Conservation (phyloP, 53 echinoderm and acorn worm species). For the Apostichopus leukothele region DNA sequence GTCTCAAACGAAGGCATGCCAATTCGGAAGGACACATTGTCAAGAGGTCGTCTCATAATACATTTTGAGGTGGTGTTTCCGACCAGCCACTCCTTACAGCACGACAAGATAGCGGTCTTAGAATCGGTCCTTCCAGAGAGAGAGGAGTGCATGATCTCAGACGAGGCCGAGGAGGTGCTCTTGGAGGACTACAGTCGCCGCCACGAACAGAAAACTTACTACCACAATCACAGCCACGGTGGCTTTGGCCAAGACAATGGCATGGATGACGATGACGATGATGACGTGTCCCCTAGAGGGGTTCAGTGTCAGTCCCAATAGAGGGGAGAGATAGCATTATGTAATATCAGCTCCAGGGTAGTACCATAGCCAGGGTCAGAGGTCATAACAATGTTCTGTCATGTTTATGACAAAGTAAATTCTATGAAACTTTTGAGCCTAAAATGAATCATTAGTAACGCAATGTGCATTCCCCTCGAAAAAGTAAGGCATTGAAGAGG, state of each 20-base stretch:
- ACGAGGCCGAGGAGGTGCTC: conserved; percentile 75
- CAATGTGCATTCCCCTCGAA: too few relatives aligned
- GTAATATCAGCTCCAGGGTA: background rate
- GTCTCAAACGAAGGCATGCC: conserved; percentile 90
- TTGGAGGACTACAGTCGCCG: conserved; percentile 61
- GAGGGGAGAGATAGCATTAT: background rate
- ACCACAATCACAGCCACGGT: conserved; percentile 33
- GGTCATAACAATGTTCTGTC: background rate
- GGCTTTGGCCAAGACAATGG: background rate
- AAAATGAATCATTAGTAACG: too few relatives aligned
- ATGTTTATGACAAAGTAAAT: background rate
- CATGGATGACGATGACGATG: conserved; percentile 58
- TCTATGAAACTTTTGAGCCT: too few relatives aligned
- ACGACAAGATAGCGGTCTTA: conserved; percentile 59
- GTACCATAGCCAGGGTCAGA: background rate
- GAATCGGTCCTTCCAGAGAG: conserved; percentile 71
- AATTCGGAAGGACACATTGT: conserved; percentile 66
- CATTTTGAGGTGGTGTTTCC: conserved; percentile 92
- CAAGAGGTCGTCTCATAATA: conserved; percentile 88
- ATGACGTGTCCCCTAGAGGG: conserved; percentile 63
- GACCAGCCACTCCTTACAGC: conserved; percentile 44
- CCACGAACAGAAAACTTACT: conserved; percentile 49
- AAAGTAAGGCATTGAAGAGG: too few relatives aligned
- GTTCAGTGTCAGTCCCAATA: conserved; percentile 88
- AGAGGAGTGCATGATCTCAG: conserved; percentile 66